Evolutionary conservation across 2,797 vertebrate genomes (phyloP).

Genomic region (Anableps anableps): DNA sequence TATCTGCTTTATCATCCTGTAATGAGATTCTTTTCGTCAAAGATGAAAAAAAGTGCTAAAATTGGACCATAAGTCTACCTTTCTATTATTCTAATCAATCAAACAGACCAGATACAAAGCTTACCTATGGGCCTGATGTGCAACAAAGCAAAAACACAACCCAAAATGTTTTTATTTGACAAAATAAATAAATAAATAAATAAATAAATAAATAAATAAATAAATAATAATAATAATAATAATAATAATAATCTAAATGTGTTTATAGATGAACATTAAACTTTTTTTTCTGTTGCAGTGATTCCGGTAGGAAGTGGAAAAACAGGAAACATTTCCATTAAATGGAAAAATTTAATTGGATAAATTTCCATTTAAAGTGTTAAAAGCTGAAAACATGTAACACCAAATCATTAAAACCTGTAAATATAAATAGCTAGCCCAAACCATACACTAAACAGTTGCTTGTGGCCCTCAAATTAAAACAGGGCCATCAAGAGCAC

Average conservation of each 20-base stretch:
- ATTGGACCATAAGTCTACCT: background rate
- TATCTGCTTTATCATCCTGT: constrained; percentile 56
- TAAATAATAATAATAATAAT: background rate
- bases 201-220: background rate
- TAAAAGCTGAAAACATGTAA: background rate
- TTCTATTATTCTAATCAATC: background rate
- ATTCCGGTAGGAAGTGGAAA: background rate
- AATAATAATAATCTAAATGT: background rate
- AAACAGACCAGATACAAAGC: background rate
- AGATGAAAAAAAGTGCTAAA: constrained; percentile 29
- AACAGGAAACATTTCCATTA: background rate
- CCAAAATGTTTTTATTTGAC: background rate
- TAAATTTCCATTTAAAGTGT: too few species aligned
- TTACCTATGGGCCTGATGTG: background rate
- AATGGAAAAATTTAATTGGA: too few species aligned
- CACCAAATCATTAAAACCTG: background rate
- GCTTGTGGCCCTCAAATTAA: background rate
- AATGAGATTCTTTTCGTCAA: constrained; percentile 56
- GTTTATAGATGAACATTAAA: background rate
- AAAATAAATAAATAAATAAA: background rate
- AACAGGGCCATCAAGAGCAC: background rate
- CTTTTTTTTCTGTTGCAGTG: background rate
- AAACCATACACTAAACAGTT: background rate
- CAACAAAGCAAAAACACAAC: background rate
- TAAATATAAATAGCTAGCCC: background rate